A percentile compares a stretch with the other conserved stretches of the same genome.
phyloP scores from a whole-genome alignment of 1,140 invertebrate species.

The Pseudoatta argentina region DNA sequence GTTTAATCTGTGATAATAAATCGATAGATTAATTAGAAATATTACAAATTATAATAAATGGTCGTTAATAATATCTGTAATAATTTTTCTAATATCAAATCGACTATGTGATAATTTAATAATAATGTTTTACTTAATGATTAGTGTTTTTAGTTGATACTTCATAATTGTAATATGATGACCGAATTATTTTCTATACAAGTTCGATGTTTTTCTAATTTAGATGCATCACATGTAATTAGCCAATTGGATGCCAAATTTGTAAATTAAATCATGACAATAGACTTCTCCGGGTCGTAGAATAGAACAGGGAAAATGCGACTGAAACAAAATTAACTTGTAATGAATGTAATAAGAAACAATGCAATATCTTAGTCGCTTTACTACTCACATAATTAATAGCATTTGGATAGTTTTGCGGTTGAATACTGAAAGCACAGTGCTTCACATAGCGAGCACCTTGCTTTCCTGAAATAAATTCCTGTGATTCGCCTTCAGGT shows the following conservation, averaged over 20 bases:
- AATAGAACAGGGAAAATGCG: constrained; percentile 90
- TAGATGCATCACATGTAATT: constrained; percentile 74
- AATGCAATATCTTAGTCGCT: background rate
- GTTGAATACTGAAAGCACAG: constrained; percentile 94
- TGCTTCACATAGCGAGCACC: constrained; percentile 91
- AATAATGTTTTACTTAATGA: constrained; percentile 27
- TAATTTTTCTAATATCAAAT: background rate
- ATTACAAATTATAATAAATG: constrained; percentile 1
- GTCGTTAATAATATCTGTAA: background rate
- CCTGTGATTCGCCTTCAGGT: constrained; percentile 15
- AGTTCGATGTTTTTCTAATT: background rate
- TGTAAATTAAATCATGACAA: constrained; percentile 87
- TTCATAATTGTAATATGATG: constrained; percentile 31
- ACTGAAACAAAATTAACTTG: constrained; percentile 84
- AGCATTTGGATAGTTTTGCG: constrained; percentile 96
- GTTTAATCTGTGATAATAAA: constrained; percentile 30
- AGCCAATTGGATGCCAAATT: constrained; percentile 85
- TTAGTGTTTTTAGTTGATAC: background rate
- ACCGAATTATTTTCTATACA: background rate
- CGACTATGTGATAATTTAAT: constrained; percentile 13
- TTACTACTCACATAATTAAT: constrained; percentile 90
- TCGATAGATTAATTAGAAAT: background rate
- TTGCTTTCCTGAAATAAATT: constrained; percentile 89
- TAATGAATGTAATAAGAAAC: constrained; percentile 8
- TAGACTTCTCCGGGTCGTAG: constrained; percentile 92